Percentiles rank a stretch among this genome's conserved stretches.
These are phyloP conservation scores for Apodemus agrarius DNA, from an alignment of 2,797 vertebrate genomes.

Conservation along the genomic window DNA sequence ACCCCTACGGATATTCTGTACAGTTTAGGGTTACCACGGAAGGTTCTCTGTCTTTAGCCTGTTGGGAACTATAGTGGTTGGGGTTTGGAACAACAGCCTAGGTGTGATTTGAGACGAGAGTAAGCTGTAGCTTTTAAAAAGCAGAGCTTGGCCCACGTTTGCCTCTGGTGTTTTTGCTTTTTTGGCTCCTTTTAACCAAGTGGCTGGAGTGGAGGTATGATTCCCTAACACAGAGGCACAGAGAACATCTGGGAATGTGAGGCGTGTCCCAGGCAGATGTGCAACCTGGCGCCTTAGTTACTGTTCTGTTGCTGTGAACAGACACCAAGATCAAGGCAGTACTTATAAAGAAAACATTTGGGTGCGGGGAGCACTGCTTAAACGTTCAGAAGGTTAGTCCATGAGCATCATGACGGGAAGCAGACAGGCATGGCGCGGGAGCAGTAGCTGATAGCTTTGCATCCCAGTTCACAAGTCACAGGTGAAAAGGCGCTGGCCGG, in stretches of 20 bases:
- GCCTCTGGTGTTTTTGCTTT: neutral
- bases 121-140: neutral
- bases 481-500: neutral
- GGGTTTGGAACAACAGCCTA: neutral
- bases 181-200: neutral
- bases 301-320: neutral
- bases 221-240: neutral
- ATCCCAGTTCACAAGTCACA: neutral
- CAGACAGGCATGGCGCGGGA: neutral
- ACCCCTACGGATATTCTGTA: neutral
- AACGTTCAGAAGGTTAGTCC: neutral
- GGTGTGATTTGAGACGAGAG: neutral
- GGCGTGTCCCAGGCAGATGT: rapidly evolving
- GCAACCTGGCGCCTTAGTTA: neutral
- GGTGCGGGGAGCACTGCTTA: no score
- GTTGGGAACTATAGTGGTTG: neutral
- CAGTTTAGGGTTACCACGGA: neutral
- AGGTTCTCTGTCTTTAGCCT: neutral
- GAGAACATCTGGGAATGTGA: neutral
- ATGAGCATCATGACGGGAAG: no score
- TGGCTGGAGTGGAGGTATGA: neutral
- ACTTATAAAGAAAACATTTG: neutral
- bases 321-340: neutral
- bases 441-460: neutral
- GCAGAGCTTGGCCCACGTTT: neutral